phyloP scores from a whole-genome alignment of 2,797 vertebrate genomes.

The Anguilla pacifica region DNA sequence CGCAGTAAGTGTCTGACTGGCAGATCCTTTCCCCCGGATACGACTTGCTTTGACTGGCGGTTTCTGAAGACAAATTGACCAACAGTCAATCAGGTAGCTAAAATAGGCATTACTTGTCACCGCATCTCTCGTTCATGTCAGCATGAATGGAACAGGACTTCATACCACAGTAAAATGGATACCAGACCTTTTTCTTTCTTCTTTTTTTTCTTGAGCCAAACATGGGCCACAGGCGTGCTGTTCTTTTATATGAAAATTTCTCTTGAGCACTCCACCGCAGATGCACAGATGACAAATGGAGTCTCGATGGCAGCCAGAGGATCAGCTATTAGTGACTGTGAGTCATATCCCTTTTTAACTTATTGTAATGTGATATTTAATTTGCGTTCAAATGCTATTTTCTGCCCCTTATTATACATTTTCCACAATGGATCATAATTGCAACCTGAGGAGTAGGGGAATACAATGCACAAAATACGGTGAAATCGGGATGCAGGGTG shows the following conservation, averaged over 20 bases:
- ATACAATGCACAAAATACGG: not conserved
- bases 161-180: not conserved
- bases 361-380: not conserved
- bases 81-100: not conserved
- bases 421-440: not conserved
- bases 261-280: not conserved
- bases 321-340: not conserved
- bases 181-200: not conserved
- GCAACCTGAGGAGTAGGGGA: not conserved
- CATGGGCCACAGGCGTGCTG: not conserved
- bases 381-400: not conserved
- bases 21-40: not conserved
- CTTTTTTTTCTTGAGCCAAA: not conserved
- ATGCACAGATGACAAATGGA: not conserved
- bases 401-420: not conserved
- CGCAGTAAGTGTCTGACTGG: not conserved
- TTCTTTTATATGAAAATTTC: not conserved
- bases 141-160: not conserved
- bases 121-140: not conserved
- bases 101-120: not conserved
- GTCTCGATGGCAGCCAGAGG: not conserved
- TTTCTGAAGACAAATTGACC: not conserved
- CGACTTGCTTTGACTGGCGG: not conserved
- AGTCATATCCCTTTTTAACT: not conserved
- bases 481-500: not conserved